These are phyloP conservation scores for Ceyx margarethae DNA, from an alignment of 2,113 vertebrate species.

Conservation along the genomic window DNA sequence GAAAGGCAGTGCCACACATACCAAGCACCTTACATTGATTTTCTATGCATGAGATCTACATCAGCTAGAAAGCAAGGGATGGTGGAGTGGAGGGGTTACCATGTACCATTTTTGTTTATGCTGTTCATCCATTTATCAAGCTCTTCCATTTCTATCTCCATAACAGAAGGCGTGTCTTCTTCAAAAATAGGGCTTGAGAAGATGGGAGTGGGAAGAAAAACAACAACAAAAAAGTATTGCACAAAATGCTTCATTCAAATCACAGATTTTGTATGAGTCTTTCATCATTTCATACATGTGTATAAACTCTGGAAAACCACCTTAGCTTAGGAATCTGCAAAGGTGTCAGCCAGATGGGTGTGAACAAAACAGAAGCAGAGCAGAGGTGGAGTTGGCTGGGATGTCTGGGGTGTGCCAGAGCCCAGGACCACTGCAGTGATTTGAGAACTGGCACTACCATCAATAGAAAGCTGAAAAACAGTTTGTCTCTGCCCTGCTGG, in stretches of 20 bases:
- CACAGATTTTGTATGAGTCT: neutral
- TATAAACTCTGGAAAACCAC: too few species aligned
- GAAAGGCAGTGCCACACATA: neutral
- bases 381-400: too few species aligned
- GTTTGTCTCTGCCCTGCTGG: too few species aligned
- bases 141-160: slow-evolving; percentile 98
- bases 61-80: neutral
- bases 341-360: too few species aligned
- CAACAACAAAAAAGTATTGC: neutral
- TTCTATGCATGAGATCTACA: neutral
- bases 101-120: slow-evolving; percentile 81
- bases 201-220: neutral
- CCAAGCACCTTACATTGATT: neutral
- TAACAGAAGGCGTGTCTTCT: slow-evolving; percentile 94
- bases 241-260: neutral
- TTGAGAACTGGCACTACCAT: too few species aligned
- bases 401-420: too few species aligned
- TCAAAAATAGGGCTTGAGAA: slow-evolving; percentile 93
- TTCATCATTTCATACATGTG: neutral
- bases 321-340: neutral
- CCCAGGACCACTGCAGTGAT: too few species aligned
- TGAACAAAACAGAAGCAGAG: too few species aligned
- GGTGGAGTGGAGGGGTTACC: neutral
- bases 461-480: too few species aligned
- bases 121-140: slow-evolving; percentile 92